These are phyloP conservation scores for Chrysomela aeneicollis DNA, from an alignment of 2,888 invertebrate species.

Conservation along the genomic window DNA sequence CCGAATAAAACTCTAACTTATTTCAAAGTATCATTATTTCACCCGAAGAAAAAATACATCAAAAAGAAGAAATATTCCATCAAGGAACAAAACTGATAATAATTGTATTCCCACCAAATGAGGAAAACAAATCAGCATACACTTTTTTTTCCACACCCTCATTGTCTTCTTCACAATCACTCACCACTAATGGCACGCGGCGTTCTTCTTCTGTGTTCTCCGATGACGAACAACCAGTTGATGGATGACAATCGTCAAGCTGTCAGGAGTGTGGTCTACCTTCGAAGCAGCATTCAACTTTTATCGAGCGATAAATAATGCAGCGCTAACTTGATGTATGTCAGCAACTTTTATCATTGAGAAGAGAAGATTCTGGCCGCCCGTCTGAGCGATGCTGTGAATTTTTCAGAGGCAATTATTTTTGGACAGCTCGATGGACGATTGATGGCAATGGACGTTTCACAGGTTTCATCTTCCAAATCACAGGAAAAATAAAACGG, in stretches of 20 bases:
- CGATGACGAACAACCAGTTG: conserved; percentile 18
- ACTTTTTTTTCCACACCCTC: background rate
- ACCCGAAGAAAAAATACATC: too few species aligned
- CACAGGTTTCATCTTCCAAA: background rate
- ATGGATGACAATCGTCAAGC: conserved; percentile 26
- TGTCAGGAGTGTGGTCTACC: conserved; percentile 31
- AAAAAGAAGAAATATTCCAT: too few species aligned
- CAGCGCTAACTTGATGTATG: conserved; percentile 34
- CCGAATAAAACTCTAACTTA: too few species aligned
- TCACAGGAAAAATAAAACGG: background rate
- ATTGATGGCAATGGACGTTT: background rate
- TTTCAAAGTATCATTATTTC: too few species aligned
- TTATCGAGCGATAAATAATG: conserved; percentile 33
- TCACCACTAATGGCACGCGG: conserved; percentile 4
- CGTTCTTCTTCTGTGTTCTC: background rate
- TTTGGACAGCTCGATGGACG: conserved; percentile 14
- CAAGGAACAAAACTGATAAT: too few species aligned
- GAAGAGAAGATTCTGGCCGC: conserved; percentile 15
- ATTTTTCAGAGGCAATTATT: conserved; percentile 21
- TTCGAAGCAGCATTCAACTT: conserved; percentile 26
- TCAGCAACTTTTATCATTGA: conserved; percentile 32
- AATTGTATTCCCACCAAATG: too few species aligned
- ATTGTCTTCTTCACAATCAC: background rate
- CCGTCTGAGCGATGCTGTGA: conserved; percentile 5
- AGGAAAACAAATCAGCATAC: background rate